Evolutionary conservation across 2,888 invertebrate genomes (phyloP).

Genomic region (Erynnis tages): DNA sequence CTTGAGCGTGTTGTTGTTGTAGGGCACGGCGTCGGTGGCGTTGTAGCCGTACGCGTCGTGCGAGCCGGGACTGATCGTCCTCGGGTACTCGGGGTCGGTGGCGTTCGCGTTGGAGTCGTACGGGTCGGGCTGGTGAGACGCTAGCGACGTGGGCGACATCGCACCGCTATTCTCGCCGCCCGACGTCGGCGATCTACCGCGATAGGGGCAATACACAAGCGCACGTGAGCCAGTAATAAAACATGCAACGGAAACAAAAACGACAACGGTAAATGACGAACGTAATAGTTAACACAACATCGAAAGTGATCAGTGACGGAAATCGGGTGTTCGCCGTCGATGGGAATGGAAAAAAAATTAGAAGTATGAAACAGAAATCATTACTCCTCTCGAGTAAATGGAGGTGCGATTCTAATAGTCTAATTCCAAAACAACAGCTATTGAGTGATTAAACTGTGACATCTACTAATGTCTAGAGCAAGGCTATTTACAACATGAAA

Average conservation of each 20-base stretch:
- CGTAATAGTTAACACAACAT: conserved; percentile 47
- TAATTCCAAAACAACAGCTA: conserved; percentile 5
- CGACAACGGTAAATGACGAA: conserved; percentile 58
- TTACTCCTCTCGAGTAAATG: conserved; percentile 11
- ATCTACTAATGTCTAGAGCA: conserved; percentile 24
- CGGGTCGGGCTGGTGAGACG: conserved; percentile 55
- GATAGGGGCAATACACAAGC: conserved; percentile 68
- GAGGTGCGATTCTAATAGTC: conserved; percentile 12
- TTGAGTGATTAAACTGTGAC: conserved; percentile 24
- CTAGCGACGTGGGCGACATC: conserved; percentile 69
- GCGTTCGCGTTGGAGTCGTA: conserved; percentile 51
- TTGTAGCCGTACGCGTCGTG: conserved; percentile 84
- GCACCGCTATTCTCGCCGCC: conserved; percentile 68
- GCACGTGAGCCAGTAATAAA: conserved; percentile 77
- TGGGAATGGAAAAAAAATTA: background rate
- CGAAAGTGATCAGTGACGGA: conserved; percentile 55
- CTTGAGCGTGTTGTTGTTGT: conserved; percentile 76
- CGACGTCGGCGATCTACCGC: conserved; percentile 75
- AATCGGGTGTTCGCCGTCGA: background rate
- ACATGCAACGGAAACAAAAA: conserved; percentile 74
- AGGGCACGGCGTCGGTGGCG: conserved; percentile 53
- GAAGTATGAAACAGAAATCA: background rate
- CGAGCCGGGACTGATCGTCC: conserved; percentile 65
- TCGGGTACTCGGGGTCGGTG: conserved; percentile 59
- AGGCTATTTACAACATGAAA: conserved; percentile 34